Conservation (phyloP, 1,140 invertebrate genomes). For the Oryctes rhinoceros region DNA sequence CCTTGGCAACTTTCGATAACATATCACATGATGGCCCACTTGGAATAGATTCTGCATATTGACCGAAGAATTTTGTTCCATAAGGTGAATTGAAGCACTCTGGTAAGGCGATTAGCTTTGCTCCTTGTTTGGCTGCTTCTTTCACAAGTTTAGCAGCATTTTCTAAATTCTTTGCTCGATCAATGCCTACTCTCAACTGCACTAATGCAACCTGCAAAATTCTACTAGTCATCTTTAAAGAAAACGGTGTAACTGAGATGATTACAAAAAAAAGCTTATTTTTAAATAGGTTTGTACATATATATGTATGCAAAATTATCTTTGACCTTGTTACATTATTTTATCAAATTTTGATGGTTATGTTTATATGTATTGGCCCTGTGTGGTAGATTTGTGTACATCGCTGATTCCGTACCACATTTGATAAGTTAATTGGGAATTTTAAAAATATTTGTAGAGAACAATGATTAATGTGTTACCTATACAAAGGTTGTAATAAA, state of each 20-base stretch:
- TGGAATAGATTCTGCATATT: conserved; percentile 88
- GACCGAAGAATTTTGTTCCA: conserved; percentile 85
- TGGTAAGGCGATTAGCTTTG: conserved; percentile 82
- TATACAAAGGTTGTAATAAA: too few relatives aligned
- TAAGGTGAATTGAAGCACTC: conserved; percentile 97
- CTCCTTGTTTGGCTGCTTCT: conserved; percentile 76
- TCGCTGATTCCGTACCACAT: too few relatives aligned
- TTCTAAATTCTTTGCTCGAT: conserved; percentile 80
- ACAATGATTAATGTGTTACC: too few relatives aligned
- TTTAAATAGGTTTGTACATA: conserved; percentile 10
- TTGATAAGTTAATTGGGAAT: too few relatives aligned
- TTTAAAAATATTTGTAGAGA: too few relatives aligned
- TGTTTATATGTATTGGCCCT: background rate
- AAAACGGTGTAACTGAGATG: background rate
- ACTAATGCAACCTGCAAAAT: conserved; percentile 68
- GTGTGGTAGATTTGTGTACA: background rate
- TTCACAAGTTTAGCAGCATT: conserved; percentile 77
- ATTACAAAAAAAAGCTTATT: background rate
- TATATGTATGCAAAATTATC: background rate
- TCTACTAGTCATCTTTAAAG: conserved; percentile 16
- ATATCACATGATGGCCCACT: conserved; percentile 75
- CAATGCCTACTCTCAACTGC: conserved; percentile 78
- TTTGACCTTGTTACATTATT: conserved; percentile 25
- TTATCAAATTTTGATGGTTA: background rate
- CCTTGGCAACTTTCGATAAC: conserved; percentile 78